phyloP scores from a whole-genome alignment of 1,140 invertebrate genomes.

The Euwallacea fornicatus region DNA sequence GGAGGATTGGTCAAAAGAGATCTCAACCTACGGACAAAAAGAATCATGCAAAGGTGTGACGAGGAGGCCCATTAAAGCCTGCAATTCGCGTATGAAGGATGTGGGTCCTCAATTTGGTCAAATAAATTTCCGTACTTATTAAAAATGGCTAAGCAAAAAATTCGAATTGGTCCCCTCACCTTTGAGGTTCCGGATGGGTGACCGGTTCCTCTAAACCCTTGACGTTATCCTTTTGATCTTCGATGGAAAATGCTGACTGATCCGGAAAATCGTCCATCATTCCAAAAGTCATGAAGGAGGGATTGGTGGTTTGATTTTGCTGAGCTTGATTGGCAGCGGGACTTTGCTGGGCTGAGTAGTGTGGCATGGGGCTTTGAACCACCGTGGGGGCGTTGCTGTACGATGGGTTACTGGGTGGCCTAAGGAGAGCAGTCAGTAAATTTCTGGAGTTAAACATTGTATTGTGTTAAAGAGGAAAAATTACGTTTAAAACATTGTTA shows the following conservation, averaged over 20 bases:
- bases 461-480: too few relatives aligned
- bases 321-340: slow-evolving; percentile 43
- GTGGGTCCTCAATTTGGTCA: too few relatives aligned
- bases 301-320: slow-evolving; percentile 11
- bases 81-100: too few relatives aligned
- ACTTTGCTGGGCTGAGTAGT: slow-evolving; percentile 55
- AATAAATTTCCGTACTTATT: background rate
- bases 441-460: too few relatives aligned
- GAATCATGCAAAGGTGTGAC: too few relatives aligned
- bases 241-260: slow-evolving; percentile 47
- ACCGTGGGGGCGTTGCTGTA: slow-evolving; percentile 57
- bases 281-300: slow-evolving; percentile 59
- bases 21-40: slow-evolving; percentile 35
- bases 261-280: slow-evolving; percentile 56
- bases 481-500: too few relatives aligned
- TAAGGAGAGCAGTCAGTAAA: slow-evolving; percentile 17
- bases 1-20: slow-evolving; percentile 50
- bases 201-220: slow-evolving; percentile 50
- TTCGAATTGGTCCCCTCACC: slow-evolving; percentile 5
- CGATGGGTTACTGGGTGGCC: slow-evolving; percentile 56
- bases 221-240: slow-evolving; percentile 49
- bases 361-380: slow-evolving; percentile 54
- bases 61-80: too few relatives aligned
- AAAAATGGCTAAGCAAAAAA: background rate
- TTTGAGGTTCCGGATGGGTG: slow-evolving; percentile 41